phyloP scores from a whole-genome alignment of 2,888 invertebrate species.

The Drosophila diplacantha region DNA sequence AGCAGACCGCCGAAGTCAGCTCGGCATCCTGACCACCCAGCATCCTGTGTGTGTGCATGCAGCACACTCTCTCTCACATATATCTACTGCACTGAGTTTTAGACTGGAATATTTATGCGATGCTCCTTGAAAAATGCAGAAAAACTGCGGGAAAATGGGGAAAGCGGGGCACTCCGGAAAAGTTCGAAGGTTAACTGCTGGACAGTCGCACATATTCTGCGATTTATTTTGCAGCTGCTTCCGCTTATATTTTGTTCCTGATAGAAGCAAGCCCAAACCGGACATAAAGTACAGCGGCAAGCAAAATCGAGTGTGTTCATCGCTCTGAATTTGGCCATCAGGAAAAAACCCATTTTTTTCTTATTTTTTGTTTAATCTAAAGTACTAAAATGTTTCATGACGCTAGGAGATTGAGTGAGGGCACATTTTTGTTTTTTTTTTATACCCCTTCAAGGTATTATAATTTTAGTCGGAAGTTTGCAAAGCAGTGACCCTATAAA shows the following conservation, averaged over 20 bases:
- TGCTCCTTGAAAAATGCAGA: constrained; percentile 42
- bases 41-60: constrained; percentile 18
- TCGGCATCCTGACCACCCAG: constrained; percentile 16
- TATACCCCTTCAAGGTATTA: no score
- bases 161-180: constrained; percentile 5
- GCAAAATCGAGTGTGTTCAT: no score
- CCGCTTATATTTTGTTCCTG: constrained; percentile 10
- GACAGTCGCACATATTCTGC: constrained; percentile 33
- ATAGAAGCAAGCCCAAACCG: constrained; percentile 29
- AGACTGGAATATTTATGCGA: constrained; percentile 59
- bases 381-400: no score
- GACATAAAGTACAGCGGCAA: constrained; percentile 11
- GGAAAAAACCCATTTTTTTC: no score
- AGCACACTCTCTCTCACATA: background rate
- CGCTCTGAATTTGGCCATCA: no score
- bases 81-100: constrained; percentile 30
- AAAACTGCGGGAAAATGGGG: background rate
- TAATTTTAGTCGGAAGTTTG: no score
- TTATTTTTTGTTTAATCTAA: no score
- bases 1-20: constrained; percentile 39
- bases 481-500: no score
- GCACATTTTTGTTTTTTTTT: no score
- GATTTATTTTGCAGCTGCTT: constrained; percentile 34
- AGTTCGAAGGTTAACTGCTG: constrained; percentile 40
- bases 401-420: no score